Percentiles rank a stretch among this genome's conserved stretches.
These are phyloP conservation scores for Entomobrya multifasciata DNA, from an alignment of 2,888 invertebrate genomes.

Conservation along the genomic window DNA sequence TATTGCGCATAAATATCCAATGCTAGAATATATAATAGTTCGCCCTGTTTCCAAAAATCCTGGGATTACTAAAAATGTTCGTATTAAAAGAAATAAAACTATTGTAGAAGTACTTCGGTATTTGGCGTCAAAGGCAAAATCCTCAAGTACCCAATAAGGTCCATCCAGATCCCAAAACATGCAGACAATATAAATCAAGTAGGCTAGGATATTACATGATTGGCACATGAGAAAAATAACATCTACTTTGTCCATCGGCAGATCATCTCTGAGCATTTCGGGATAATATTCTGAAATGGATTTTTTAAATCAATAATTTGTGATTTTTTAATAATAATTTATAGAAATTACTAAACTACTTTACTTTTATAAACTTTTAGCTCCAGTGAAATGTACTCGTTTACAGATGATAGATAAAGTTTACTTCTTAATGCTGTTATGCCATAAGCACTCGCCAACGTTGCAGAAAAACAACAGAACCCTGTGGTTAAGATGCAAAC, in stretches of 20 bases:
- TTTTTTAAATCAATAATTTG: too few species aligned
- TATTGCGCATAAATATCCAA: neutral
- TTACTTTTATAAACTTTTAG: too few species aligned
- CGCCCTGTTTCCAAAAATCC: constrained; percentile 24
- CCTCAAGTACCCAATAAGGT: constrained; percentile 27
- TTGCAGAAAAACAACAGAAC: too few species aligned
- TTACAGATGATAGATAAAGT: too few species aligned
- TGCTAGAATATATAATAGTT: neutral
- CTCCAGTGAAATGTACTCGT: too few species aligned
- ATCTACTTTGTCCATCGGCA: neutral
- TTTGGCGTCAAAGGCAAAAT: neutral
- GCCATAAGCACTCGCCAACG: too few species aligned
- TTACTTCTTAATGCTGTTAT: too few species aligned
- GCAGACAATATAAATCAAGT: neutral
- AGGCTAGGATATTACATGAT: neutral
- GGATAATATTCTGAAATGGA: too few species aligned
- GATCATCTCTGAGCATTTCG: too few species aligned
- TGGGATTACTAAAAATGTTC: constrained; percentile 1
- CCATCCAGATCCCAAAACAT: constrained; percentile 22
- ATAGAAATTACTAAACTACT: too few species aligned
- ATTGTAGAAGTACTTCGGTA: neutral
- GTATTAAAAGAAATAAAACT: neutral
- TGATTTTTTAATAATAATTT: too few species aligned
- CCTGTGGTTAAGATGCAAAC: too few species aligned
- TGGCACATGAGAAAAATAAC: neutral